A percentile compares a stretch with the other conserved stretches of the same genome.
Evolutionary conservation across 2,888 invertebrate genomes (phyloP).

Genomic region (Leptogaster cylindrica): DNA sequence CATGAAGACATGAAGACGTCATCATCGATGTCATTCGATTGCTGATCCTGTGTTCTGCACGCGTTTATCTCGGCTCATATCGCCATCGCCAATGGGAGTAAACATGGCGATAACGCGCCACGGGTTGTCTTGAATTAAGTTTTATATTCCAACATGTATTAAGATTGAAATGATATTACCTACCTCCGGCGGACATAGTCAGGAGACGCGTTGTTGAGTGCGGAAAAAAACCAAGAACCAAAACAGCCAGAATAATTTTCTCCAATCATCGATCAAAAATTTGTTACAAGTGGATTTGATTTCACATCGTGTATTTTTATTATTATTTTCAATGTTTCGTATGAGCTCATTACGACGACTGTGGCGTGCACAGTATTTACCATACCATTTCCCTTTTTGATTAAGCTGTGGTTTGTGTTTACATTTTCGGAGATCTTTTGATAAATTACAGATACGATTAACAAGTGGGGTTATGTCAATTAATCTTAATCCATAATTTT

Average conservation of each 20-base stretch:
- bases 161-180: constrained; percentile 31
- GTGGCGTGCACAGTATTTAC: no score
- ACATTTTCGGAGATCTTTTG: constrained; percentile 36
- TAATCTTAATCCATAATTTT: constrained; percentile 43
- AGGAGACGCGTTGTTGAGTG: constrained; percentile 8
- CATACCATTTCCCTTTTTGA: no score
- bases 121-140: constrained; percentile 29
- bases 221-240: constrained; percentile 1
- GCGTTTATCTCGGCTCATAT: constrained; percentile 12
- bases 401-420: no score
- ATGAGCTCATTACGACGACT: no score
- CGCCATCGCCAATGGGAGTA: constrained; percentile 18
- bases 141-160: constrained; percentile 19
- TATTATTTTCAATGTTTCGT: neutral
- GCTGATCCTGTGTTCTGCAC: neutral
- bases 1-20: neutral
- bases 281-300: constrained; percentile 27
- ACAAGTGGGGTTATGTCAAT: constrained; percentile 40
- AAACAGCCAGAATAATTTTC: no score
- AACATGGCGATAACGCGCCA: constrained; percentile 13
- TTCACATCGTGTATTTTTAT: constrained; percentile 7
- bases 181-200: neutral
- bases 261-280: constrained; percentile 33
- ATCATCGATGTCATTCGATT: no score
- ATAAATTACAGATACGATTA: constrained; percentile 44